Base-by-base conservation (phyloP, 53 echinoderm and acorn worm genomes). In the Actinopyga echinites region DNA sequence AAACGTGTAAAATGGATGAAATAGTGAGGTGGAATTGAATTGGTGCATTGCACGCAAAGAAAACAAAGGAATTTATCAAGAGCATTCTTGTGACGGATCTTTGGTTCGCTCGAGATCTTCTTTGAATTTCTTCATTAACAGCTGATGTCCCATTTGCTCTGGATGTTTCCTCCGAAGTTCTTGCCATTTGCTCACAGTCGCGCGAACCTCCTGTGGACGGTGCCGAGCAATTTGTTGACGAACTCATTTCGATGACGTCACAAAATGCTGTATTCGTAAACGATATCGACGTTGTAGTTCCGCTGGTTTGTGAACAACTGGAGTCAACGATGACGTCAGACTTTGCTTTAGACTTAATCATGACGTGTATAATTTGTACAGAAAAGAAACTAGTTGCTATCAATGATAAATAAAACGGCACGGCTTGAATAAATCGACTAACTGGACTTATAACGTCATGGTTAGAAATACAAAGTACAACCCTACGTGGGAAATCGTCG, bases 371-470 rank as follows among this genome's bases (percentile, higher is more conserved):
- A 4, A 71, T 71, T 10, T 22, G 40, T 26, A 20, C n/a, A 40
- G 21, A 71, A 71, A 71, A 71, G 71, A 13, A 71, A 38, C 24
- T 23, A 22, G 15, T 71, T 10, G 42, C 71, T 13, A 71, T 25
- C 24, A 71, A 34, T 5, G 42, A n/a, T 2, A 36, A 40, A 71
- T 40, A 71, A 71, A 71, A 71, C 40, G 71, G 71, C n/a, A 71
- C 3, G 20, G 40, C 45, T 40, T 40, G 42, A 3, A 71, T 40
- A 22, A 71, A 11, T 21, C 21, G 38, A 4, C 71, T 44, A 0
- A 71, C 7, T 8, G 44, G 25, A 34, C 26, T 8, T n/a, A 44
- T 42, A 10, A 17, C 17, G 6, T 36, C 37, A 42, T 44, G 38
- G 5, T 43, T 8, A 3, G 42, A 24, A 7, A 2, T 25, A 24